A percentile compares a stretch with the other conserved stretches of the same genome.
Conservation (phyloP, 2,113 vertebrate genomes). For the Carassius carassius region DNA sequence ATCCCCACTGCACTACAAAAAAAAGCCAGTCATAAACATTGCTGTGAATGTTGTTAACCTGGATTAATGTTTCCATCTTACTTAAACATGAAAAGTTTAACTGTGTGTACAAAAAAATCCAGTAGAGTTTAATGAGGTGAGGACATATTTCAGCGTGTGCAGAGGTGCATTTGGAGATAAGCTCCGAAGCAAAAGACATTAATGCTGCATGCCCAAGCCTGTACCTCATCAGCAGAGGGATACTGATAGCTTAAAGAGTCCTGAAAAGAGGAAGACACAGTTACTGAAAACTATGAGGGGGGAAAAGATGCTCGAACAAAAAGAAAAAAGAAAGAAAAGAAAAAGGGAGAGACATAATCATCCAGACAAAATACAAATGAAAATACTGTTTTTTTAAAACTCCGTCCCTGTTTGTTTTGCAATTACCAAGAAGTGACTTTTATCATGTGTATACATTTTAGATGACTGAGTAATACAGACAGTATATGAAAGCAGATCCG, state of each 20-base stretch:
- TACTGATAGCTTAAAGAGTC: conserved; percentile 76
- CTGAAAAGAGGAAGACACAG: conserved; percentile 72
- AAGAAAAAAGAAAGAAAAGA: neutral
- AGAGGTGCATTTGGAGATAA: conserved; percentile 48
- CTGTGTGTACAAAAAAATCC: neutral
- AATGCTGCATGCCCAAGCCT: conserved; percentile 68
- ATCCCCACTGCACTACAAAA: neutral
- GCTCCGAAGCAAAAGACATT: conserved; percentile 62
- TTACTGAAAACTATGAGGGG: conserved; percentile 52
- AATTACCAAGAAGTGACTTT: neutral
- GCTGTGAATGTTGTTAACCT: neutral
- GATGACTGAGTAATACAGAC: neutral
- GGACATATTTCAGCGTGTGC: conserved; percentile 16
- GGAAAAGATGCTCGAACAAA: neutral
- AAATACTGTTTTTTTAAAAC: neutral
- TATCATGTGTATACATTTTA: neutral
- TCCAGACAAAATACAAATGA: neutral
- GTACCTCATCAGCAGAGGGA: conserved; percentile 76
- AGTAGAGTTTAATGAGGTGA: neutral
- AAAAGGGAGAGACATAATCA: neutral
- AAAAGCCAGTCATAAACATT: neutral
- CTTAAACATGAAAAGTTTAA: neutral
- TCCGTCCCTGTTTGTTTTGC: neutral
- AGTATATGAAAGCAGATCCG: neutral
- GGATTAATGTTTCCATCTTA: neutral